Evolutionary conservation across 2,797 vertebrate species (phyloP).

Genomic region (Nyctibius grandis): DNA sequence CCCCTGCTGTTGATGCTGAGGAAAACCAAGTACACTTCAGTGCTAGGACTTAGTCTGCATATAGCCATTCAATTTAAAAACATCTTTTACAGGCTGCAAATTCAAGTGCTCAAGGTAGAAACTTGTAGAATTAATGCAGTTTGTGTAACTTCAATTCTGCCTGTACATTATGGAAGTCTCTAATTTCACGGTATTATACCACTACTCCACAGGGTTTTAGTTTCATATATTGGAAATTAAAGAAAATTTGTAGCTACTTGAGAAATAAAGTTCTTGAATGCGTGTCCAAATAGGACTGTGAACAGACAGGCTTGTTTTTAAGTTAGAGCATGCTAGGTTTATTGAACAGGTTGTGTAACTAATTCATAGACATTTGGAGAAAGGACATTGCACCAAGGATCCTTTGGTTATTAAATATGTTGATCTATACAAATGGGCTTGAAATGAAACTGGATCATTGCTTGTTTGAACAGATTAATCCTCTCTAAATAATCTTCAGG

Average conservation of each 20-base stretch:
- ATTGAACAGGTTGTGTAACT: not conserved
- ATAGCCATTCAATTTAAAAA: no score
- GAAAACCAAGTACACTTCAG: not conserved
- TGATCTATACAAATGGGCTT: not conserved
- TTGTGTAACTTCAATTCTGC: not conserved
- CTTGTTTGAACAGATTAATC: constrained; percentile 2
- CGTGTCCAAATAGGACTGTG: not conserved
- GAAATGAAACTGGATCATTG: not conserved
- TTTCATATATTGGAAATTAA: not conserved
- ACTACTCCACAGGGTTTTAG: not conserved
- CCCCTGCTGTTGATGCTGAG: not conserved
- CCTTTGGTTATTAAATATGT: not conserved
- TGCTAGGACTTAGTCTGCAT: no score
- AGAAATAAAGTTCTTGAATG: not conserved
- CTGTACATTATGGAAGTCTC: not conserved
- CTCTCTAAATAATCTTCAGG: not conserved
- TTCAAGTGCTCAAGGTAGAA: not conserved
- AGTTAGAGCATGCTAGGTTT: not conserved
- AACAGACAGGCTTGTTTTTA: not conserved
- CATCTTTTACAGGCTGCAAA: not conserved
- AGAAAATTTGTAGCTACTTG: not conserved
- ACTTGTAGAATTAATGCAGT: not conserved
- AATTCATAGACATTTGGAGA: not conserved
- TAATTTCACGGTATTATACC: not conserved
- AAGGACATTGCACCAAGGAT: not conserved